Conservation (phyloP, 2,888 invertebrate species). For the Psylliodes chrysocephalus region DNA sequence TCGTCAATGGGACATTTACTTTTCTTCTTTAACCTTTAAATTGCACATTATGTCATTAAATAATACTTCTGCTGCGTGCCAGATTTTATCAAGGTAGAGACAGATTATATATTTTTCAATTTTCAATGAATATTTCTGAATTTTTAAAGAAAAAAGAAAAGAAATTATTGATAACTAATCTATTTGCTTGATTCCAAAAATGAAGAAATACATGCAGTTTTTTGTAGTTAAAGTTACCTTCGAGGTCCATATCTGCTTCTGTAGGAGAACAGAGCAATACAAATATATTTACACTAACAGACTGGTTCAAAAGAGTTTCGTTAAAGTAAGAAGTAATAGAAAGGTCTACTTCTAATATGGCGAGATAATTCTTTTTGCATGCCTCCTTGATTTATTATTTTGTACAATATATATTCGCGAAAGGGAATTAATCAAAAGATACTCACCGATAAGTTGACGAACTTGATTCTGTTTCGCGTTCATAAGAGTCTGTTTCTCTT, state of each 20-base stretch:
- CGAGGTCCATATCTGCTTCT: constrained; percentile 64
- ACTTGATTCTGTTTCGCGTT: constrained; percentile 84
- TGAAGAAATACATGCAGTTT: constrained; percentile 40
- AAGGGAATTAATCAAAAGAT: not conserved
- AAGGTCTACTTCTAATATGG: constrained; percentile 17
- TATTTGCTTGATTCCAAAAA: constrained; percentile 12
- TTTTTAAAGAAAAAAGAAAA: constrained; percentile 1
- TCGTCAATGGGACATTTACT: too few species aligned
- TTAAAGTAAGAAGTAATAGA: constrained; percentile 26
- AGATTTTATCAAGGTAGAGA: too few species aligned
- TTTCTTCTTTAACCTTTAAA: too few species aligned
- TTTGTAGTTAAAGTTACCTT: constrained; percentile 60
- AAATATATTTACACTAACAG: constrained; percentile 53
- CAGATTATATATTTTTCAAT: too few species aligned
- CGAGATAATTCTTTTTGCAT: constrained; percentile 12
- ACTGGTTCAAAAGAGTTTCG: constrained; percentile 23
- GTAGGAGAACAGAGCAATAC: constrained; percentile 56
- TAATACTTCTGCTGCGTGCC: too few species aligned
- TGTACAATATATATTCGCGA: constrained; percentile 14
- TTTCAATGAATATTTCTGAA: constrained; percentile 2
- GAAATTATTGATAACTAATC: not conserved
- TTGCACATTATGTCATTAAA: too few species aligned
- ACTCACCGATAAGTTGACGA: constrained; percentile 81
- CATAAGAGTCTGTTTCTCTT: constrained; percentile 80
- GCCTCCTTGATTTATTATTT: constrained; percentile 10